Evolutionary conservation across 2,797 vertebrate genomes (phyloP), one percentile per base, ranked within the genome.

Genomic region (Hippopotamyrus pictus): DNA sequence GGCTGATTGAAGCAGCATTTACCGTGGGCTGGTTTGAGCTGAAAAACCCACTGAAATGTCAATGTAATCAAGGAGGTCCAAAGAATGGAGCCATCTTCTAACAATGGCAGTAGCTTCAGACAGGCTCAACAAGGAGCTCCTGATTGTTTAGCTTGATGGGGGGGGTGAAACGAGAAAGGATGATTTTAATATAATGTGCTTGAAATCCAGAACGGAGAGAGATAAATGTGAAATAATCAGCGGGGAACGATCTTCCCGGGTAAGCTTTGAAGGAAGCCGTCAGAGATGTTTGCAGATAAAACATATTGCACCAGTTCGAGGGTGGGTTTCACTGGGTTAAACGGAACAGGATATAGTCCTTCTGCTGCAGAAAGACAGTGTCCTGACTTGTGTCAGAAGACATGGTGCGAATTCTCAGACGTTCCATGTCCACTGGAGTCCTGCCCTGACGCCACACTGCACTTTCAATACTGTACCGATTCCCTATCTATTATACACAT

Each of bases 161-260:
- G 76, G 41, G 12, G 37, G 41, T 11, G 41, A 46, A 9, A 22
- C 7, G 7, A 46, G 76, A 82, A 82, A 82, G 19, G 41, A 11
- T 46, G 41, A 46, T 82, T 82, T 82, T 46, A 44, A 82, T 44
- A 46, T 82, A 82, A 82, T 44, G 41, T 46, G 76, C 76, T 46
- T 82, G 19, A 82, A 46, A 44, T 46, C 41, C 76, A 46, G 76
- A 82, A 22, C 41, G 2, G 76, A 46, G 19, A 46, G 73, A 82
- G 76, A 82, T 82, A 82, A 82, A 22, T 44, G 8, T 82, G 76
- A 46, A 82, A 8, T 82, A 82, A 82, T 82, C 76, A 82, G 76
- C 8, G 7, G 76, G 41, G 41, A 82, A 46, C 2, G 41, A 82
- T 82, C 76, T 82, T 44, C 41, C 41, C 76, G 6, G 76, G 76